A percentile compares a stretch with the other conserved stretches of the same genome.
Conservation (phyloP, 2,888 invertebrate species). For the Drosophila multiciliata region DNA sequence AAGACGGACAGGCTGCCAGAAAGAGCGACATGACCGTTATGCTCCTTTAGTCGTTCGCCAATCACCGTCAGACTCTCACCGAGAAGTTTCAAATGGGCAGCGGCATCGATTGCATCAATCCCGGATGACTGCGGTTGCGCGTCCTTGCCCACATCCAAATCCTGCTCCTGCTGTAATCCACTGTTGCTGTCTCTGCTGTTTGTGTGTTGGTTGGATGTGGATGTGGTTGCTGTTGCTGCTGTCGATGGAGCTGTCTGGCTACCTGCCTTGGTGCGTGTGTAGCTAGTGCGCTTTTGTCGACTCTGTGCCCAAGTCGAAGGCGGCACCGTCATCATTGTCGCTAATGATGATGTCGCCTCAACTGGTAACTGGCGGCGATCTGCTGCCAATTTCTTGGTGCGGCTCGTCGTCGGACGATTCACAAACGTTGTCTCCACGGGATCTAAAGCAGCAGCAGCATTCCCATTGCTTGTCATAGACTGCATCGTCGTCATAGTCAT, state of each 20-base stretch:
- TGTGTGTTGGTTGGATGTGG: slow-evolving; percentile 20
- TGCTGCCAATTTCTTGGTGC: slow-evolving; percentile 81
- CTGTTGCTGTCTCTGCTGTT: neutral
- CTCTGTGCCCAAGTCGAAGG: slow-evolving; percentile 49
- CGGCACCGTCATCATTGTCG: neutral
- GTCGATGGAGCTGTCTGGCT: slow-evolving; percentile 3
- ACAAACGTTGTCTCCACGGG: slow-evolving; percentile 53
- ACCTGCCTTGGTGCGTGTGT: slow-evolving; percentile 27
- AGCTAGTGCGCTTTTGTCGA: slow-evolving; percentile 62
- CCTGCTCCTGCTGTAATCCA: neutral
- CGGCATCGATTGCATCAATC: slow-evolving; percentile 94
- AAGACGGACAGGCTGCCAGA: slow-evolving; percentile 97
- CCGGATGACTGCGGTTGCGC: slow-evolving; percentile 86
- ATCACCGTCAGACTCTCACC: slow-evolving; percentile 97
- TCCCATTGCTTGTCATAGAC: slow-evolving; percentile 32
- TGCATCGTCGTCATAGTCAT: neutral
- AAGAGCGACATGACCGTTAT: slow-evolving; percentile 97
- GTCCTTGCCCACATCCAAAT: slow-evolving; percentile 31
- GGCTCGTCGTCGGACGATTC: slow-evolving; percentile 82
- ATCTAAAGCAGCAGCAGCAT: neutral
- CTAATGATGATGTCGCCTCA: neutral
- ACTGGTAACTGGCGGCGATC: slow-evolving; percentile 59
- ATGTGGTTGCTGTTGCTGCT: slow-evolving; percentile 13
- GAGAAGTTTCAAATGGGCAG: slow-evolving; percentile 95
- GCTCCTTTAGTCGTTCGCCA: slow-evolving; percentile 96